These are phyloP conservation scores for Geotrypetes seraphini DNA, from an alignment of 2,797 vertebrate genomes.

Conservation along the genomic window DNA sequence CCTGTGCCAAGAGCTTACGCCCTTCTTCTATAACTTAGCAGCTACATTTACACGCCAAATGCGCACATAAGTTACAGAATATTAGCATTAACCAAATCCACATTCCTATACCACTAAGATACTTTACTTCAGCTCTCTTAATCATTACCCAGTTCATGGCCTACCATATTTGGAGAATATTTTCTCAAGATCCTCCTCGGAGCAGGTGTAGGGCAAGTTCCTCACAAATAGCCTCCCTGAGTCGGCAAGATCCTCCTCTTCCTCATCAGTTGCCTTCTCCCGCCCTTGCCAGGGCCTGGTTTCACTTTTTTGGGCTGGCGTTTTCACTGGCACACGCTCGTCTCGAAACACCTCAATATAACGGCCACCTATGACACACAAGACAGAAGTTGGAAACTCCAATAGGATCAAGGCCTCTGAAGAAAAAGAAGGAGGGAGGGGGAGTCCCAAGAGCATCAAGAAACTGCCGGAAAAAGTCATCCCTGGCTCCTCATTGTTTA, in stretches of 20 bases:
- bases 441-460: no score
- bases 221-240: conserved; percentile 86
- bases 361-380: conserved; percentile 59
- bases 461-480: no score
- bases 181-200: conserved; percentile 77
- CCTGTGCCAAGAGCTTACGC: no score
- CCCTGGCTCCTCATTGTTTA: no score
- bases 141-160: not conserved
- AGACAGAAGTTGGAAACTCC: no score
- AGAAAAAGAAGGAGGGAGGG: no score
- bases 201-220: conserved; percentile 88
- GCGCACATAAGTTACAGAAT: no score
- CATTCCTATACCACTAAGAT: no score
- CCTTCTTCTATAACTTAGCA: no score
- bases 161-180: conserved; percentile 75
- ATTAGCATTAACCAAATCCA: no score
- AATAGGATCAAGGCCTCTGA: no score
- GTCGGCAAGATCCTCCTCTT: conserved; percentile 85
- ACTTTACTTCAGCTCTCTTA: accelerated
- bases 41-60: no score
- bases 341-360: conserved; percentile 76
- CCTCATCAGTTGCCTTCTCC: conserved; percentile 69
- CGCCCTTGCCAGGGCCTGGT: conserved; percentile 57
- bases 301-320: conserved; percentile 19
- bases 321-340: conserved; percentile 1